Percentiles rank a stretch among this genome's conserved stretches.
Evolutionary conservation across 2,113 vertebrate species (phyloP).

Genomic region (Gracilinanus agilis): DNA sequence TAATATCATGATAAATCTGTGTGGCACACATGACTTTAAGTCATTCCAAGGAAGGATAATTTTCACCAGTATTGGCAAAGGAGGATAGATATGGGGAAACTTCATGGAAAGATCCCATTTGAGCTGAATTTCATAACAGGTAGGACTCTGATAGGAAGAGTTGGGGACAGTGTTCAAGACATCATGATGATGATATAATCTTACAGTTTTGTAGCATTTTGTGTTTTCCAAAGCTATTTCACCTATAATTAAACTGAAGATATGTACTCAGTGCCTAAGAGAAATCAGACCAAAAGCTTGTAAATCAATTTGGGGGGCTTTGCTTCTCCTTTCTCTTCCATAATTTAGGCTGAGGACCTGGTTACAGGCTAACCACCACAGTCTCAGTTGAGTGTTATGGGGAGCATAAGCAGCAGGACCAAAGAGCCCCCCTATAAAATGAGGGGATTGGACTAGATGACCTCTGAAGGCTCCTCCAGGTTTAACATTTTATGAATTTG

Average conservation of each 20-base stretch:
- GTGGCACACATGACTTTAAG: neutral
- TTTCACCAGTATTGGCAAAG: no score
- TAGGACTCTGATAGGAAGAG: neutral
- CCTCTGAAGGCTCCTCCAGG: neutral
- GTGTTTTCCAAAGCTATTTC: neutral
- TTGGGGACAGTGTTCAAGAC: neutral
- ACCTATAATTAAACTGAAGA: neutral
- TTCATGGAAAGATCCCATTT: neutral
- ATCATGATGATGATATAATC: neutral
- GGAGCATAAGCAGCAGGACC: neutral
- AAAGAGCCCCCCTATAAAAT: neutral
- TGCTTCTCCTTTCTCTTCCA: neutral
- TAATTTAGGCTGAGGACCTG: neutral
- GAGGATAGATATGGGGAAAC: neutral
- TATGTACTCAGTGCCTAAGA: neutral
- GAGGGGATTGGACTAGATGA: neutral
- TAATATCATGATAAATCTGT: neutral
- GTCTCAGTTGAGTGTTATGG: neutral
- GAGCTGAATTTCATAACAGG: neutral
- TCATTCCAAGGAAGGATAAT: neutral
- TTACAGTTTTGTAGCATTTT: neutral
- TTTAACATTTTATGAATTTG: neutral
- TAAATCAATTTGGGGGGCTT: neutral
- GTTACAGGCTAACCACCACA: neutral
- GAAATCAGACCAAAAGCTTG: neutral